Evolutionary conservation across 2,888 invertebrate species (phyloP).

Genomic region (Onthophagus sagittarius): DNA sequence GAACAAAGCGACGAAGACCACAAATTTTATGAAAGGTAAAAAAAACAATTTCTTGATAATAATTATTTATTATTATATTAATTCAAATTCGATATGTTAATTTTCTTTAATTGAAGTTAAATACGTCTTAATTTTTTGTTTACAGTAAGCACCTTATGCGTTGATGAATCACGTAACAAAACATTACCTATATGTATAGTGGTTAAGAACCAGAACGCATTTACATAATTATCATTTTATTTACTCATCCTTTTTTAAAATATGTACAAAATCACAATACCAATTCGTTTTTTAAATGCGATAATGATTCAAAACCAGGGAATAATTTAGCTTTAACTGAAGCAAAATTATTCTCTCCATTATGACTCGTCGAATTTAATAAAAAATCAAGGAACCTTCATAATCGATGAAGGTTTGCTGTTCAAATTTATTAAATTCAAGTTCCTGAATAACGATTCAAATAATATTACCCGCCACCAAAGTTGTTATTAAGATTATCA

Average conservation of each 20-base stretch:
- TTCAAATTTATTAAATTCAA: slow-evolving; percentile 22
- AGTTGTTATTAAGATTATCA: slow-evolving; percentile 23
- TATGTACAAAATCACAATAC: slow-evolving; percentile 31
- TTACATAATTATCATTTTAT: slow-evolving; percentile 20
- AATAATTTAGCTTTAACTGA: not conserved
- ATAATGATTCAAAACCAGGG: slow-evolving; percentile 45
- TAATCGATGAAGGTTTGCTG: not conserved
- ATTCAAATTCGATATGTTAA: not conserved
- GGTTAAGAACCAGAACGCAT: slow-evolving; percentile 43
- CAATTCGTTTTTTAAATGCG: slow-evolving; percentile 36
- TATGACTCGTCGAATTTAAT: slow-evolving; percentile 21
- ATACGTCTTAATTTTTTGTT: slow-evolving; percentile 4
- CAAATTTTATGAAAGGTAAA: no score
- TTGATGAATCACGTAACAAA: not conserved
- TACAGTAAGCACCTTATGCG: slow-evolving; percentile 8
- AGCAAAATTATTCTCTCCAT: slow-evolving; percentile 10
- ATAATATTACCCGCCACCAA: slow-evolving; percentile 20
- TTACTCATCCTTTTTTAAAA: slow-evolving; percentile 16
- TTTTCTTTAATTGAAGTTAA: slow-evolving; percentile 5
- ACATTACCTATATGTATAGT: not conserved
- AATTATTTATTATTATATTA: slow-evolving; percentile 13
- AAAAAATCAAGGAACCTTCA: slow-evolving; percentile 13
- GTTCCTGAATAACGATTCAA: slow-evolving; percentile 15
- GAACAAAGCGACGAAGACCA: no score
- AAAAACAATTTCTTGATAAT: not conserved